Evolutionary conservation across 2,797 vertebrate species (phyloP).

Genomic region (Amphiprion clarkii): DNA sequence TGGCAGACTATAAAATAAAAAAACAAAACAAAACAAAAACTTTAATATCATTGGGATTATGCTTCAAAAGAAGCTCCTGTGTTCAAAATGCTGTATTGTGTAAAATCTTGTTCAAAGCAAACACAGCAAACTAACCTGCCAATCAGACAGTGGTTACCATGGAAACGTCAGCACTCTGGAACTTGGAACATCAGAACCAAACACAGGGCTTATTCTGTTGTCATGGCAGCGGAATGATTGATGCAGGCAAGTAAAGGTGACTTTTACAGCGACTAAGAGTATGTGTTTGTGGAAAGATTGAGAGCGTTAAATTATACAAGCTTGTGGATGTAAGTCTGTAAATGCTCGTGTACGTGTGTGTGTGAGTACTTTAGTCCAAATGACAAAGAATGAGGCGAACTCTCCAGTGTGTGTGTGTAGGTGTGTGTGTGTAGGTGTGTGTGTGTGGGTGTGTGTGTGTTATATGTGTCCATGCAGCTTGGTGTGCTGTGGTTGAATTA

Average conservation of each 20-base stretch:
- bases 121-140: too few species aligned
- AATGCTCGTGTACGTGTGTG: not conserved
- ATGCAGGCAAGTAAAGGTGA: constrained; percentile 37
- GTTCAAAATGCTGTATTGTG: too few species aligned
- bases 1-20: too few species aligned
- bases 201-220: constrained; percentile 10
- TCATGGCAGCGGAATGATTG: constrained; percentile 54
- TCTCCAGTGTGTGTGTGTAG: too few species aligned
- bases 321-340: not conserved
- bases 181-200: not conserved
- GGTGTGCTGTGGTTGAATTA: constrained; percentile 42
- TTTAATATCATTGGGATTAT: too few species aligned
- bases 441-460: too few species aligned
- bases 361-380: constrained; percentile 9
- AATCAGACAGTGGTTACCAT: not conserved
- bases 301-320: not conserved
- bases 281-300: not conserved
- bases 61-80: too few species aligned
- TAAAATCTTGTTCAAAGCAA: too few species aligned
- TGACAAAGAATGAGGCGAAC: constrained; percentile 20
- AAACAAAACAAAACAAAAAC: too few species aligned
- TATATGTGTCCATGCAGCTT: not conserved
- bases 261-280: not conserved
- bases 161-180: not conserved
- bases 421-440: too few species aligned